Percentiles rank a stretch among this genome's conserved stretches.
Conservation (phyloP, 2,113 vertebrate species). For the Ursus arctos region DNA sequence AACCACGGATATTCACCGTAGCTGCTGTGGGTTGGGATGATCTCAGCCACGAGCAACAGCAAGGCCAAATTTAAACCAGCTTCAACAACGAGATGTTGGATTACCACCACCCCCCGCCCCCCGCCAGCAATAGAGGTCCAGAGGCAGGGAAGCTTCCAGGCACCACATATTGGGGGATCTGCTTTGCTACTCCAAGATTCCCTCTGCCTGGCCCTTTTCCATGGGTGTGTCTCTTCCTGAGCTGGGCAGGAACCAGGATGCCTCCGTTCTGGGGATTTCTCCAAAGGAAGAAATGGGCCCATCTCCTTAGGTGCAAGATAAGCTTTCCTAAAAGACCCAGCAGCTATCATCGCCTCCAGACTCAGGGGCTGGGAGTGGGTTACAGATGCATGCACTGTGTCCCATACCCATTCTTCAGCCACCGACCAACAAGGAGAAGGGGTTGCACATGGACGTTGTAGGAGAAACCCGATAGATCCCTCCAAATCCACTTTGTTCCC, state of each 20-base stretch:
- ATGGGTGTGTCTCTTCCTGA: fast-evolving
- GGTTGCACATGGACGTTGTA: too few relatives aligned
- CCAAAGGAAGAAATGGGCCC: neutral
- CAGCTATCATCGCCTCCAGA: neutral
- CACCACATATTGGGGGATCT: fast-evolving
- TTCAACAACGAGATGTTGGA: neutral
- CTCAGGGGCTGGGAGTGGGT: neutral
- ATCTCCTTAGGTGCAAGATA: neutral
- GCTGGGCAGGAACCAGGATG: neutral
- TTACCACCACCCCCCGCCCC: too few relatives aligned
- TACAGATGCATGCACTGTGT: fast-evolving
- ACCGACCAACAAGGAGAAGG: neutral
- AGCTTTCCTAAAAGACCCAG: neutral
- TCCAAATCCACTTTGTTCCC: neutral
- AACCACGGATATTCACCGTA: neutral
- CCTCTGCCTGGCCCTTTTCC: neutral
- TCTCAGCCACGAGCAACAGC: neutral
- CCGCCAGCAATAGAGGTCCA: too few relatives aligned
- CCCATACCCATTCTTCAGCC: neutral
- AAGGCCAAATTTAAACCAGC: neutral
- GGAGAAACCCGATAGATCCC: neutral
- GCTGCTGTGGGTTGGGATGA: neutral
- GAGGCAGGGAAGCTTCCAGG: neutral
- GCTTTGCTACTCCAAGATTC: neutral
- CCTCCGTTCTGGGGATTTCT: neutral